phyloP scores from a whole-genome alignment of 2,797 vertebrate genomes.

The Macroramphosus scolopax region DNA sequence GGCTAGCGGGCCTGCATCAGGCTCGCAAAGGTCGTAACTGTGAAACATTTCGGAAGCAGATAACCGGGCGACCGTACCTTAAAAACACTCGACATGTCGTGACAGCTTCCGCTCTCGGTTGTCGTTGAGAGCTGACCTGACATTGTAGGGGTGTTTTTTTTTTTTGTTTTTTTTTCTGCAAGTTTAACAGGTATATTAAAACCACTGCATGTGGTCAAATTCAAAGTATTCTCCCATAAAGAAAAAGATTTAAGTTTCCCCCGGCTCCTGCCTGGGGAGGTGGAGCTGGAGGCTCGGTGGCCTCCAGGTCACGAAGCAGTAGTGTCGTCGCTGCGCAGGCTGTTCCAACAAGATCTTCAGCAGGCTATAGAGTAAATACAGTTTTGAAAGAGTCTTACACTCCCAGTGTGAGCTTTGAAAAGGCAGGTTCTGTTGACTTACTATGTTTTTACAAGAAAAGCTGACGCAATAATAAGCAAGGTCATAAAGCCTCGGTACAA shows the following conservation, averaged over 20 bases:
- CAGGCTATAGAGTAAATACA: constrained; percentile 65
- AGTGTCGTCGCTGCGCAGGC: constrained; percentile 51
- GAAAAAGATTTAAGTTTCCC: constrained; percentile 47
- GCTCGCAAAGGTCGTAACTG: constrained; percentile 27
- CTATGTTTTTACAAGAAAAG: constrained; percentile 50
- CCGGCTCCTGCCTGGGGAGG: constrained; percentile 1
- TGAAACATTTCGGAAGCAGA: constrained; percentile 35
- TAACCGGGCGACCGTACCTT: constrained; percentile 41
- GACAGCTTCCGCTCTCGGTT: constrained; percentile 21
- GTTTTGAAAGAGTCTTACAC: constrained; percentile 46
- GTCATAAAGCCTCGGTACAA: constrained; percentile 54
- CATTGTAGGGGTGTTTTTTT: constrained; percentile 3
- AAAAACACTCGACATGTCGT: constrained; percentile 45
- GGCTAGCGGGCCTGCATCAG: neutral
- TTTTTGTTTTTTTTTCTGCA: constrained; percentile 42
- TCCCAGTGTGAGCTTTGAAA: constrained; percentile 55
- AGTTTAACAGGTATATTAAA: constrained; percentile 66
- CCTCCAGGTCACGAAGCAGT: constrained; percentile 51
- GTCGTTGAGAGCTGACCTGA: constrained; percentile 21
- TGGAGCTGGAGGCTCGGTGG: constrained; percentile 22
- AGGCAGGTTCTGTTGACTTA: constrained; percentile 58
- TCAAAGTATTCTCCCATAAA: constrained; percentile 65
- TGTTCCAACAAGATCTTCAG: constrained; percentile 48
- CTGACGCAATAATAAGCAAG: constrained; percentile 51
- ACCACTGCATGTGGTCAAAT: constrained; percentile 73